Conservation (phyloP, 2,888 invertebrate species). For the Aphodius sticticus region DNA sequence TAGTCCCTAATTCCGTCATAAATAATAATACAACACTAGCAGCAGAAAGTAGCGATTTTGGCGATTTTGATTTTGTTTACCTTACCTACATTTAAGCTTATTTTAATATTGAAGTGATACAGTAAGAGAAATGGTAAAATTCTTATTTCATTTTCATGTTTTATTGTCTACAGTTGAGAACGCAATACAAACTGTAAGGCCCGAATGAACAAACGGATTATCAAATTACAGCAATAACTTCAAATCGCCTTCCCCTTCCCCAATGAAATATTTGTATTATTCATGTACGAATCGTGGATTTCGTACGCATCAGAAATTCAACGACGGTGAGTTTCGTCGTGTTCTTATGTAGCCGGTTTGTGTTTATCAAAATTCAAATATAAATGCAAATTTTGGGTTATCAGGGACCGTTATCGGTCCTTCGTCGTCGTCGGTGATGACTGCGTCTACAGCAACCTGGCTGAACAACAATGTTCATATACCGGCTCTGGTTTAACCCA, state of each 20-base stretch:
- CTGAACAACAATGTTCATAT: neutral
- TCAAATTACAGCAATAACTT: neutral
- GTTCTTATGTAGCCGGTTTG: slow-evolving; percentile 51
- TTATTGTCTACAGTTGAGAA: no score
- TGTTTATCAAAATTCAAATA: slow-evolving; percentile 57
- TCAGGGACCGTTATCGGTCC: slow-evolving; percentile 29
- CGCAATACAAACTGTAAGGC: no score
- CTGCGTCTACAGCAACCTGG: slow-evolving; percentile 12
- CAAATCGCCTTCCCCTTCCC: neutral
- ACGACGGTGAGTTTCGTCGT: neutral
- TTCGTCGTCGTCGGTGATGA: slow-evolving; percentile 19
- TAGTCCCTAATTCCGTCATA: no score
- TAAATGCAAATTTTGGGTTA: slow-evolving; percentile 56
- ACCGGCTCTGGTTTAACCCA: slow-evolving; percentile 22
- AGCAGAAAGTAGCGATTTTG: no score
- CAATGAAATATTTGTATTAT: neutral
- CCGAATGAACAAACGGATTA: neutral
- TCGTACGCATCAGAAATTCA: neutral
- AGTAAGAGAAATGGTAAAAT: no score
- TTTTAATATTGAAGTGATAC: no score
- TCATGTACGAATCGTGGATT: neutral
- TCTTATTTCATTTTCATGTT: no score
- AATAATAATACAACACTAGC: no score
- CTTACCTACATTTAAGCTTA: no score
- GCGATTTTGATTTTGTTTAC: no score